Evolutionary conservation across 1,140 invertebrate genomes (phyloP).

Genomic region (Temnothorax nylanderi): DNA sequence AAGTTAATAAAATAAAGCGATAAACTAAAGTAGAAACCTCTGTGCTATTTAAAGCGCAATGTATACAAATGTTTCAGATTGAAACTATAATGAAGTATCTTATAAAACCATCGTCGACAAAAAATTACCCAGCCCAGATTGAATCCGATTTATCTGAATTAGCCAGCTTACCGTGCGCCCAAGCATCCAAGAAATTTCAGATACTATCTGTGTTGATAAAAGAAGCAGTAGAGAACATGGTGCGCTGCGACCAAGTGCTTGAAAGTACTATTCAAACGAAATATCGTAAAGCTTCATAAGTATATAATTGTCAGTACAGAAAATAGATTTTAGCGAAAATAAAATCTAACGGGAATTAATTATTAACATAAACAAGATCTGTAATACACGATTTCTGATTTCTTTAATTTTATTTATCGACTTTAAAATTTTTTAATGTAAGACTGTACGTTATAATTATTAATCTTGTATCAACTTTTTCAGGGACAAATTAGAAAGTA

Average conservation of each 20-base stretch:
- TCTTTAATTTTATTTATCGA: background rate
- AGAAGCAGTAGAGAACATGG: slow-evolving; percentile 22
- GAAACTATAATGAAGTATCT: background rate
- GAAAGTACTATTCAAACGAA: slow-evolving; percentile 15
- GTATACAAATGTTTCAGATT: background rate
- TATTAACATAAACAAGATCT: background rate
- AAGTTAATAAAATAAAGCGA: background rate
- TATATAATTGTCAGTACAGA: background rate
- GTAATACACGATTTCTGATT: background rate
- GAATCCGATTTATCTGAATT: background rate
- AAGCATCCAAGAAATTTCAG: background rate
- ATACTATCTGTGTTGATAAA: slow-evolving; percentile 33
- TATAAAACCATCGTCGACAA: background rate
- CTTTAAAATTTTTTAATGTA: background rate
- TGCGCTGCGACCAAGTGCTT: background rate
- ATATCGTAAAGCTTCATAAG: background rate
- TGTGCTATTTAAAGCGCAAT: background rate
- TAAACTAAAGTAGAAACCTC: background rate
- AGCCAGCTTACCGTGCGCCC: background rate
- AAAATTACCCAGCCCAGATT: background rate
- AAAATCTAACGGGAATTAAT: background rate
- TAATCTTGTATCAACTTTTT: background rate
- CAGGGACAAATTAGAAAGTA: background rate
- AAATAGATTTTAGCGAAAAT: background rate
- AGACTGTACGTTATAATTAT: background rate